phyloP scores from a whole-genome alignment of 2,113 vertebrate genomes.

The Pteropus alecto region DNA sequence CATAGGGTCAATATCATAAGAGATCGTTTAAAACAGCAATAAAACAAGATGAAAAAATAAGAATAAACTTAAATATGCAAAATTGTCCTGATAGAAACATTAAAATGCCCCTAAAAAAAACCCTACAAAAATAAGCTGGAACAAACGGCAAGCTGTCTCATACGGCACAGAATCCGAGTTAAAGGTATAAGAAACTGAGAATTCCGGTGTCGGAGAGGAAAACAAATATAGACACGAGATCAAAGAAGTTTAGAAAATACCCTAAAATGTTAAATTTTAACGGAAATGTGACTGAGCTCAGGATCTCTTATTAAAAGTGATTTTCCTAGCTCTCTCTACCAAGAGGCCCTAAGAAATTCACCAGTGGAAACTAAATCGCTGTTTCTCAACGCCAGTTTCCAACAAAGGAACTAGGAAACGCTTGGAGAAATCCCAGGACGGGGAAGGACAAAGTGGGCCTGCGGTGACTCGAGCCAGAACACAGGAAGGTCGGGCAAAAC shows the following conservation, averaged over 20 bases:
- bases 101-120: not conserved
- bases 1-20: not conserved
- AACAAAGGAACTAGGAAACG: not conserved
- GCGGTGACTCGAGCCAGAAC: not conserved
- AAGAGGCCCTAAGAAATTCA: not conserved
- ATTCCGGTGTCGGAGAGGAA: not conserved
- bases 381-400: not conserved
- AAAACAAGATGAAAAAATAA: not conserved
- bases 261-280: not conserved
- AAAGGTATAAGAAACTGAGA: not conserved
- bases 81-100: not conserved
- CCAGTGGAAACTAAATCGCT: not conserved
- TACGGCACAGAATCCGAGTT: no score
- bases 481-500: fast-evolving
- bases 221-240: fast-evolving
- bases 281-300: not conserved
- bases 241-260: not conserved
- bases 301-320: not conserved
- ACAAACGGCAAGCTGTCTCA: fast-evolving
- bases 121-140: not conserved
- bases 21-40: not conserved
- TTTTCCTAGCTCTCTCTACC: not conserved
- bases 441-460: not conserved
- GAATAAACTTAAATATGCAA: not conserved
- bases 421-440: not conserved